Conservation (phyloP, 2,888 invertebrate species). For the Drosophila helvetica region DNA sequence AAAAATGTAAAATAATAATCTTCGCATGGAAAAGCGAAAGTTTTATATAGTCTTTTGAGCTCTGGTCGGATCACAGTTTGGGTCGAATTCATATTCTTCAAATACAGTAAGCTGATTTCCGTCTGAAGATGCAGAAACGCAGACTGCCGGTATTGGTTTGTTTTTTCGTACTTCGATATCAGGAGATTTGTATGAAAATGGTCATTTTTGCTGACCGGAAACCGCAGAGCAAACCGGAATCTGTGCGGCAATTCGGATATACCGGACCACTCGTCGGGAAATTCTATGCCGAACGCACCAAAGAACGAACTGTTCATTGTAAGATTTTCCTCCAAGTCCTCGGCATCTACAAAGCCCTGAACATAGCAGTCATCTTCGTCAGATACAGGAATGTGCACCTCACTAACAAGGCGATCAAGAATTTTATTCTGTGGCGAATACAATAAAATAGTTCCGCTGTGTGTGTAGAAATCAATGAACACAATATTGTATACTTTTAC, state of each 20-base stretch:
- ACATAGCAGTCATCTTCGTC: too few relatives aligned
- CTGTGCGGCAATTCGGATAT: background rate
- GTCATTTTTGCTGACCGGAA: background rate
- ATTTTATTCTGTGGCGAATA: background rate
- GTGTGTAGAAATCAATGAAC: background rate
- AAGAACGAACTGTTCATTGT: too few relatives aligned
- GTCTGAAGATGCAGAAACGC: background rate
- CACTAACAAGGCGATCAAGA: background rate
- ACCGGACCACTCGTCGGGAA: conserved; percentile 1
- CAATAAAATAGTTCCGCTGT: background rate
- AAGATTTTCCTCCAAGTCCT: background rate
- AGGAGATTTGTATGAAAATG: background rate
- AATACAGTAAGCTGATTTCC: background rate
- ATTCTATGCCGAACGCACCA: conserved; percentile 1
- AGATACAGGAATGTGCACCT: too few relatives aligned
- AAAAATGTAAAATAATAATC: background rate
- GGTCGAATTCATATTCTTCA: background rate
- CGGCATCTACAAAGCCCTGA: background rate
- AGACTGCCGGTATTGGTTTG: fast-evolving
- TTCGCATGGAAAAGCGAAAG: too few relatives aligned
- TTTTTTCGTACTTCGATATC: background rate
- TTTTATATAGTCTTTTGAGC: background rate
- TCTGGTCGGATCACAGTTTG: background rate
- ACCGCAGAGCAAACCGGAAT: background rate
- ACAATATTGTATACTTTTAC: background rate